Percentiles rank a stretch among this genome's conserved stretches.
Conservation (phyloP, 2,888 invertebrate genomes). For the Ochropacha duplaris region DNA sequence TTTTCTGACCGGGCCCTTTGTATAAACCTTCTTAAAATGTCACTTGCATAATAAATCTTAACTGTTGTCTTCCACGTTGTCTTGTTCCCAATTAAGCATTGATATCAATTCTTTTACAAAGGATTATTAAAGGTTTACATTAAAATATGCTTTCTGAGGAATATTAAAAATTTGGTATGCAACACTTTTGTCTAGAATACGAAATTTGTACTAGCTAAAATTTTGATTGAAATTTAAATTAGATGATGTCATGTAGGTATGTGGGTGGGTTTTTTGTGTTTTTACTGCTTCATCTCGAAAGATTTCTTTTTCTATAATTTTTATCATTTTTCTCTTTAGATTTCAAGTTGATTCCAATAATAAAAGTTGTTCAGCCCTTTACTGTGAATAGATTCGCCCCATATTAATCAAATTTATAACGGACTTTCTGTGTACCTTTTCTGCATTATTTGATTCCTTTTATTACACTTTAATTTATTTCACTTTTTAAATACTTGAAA, state of each 20-base stretch:
- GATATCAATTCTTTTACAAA: not conserved
- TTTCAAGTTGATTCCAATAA: no score
- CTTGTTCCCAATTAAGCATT: not conserved
- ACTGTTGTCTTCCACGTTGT: slow-evolving; percentile 1
- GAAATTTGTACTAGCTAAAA: not conserved
- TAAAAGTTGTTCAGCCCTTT: no score
- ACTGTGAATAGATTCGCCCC: no score
- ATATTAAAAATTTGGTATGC: not conserved
- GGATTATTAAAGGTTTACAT: not conserved
- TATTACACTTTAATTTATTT: no score
- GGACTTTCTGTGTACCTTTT: no score
- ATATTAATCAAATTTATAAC: no score
- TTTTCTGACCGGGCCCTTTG: slow-evolving; percentile 44
- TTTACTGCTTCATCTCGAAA: no score
- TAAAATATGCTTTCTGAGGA: no score
- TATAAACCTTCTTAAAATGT: slow-evolving; percentile 23
- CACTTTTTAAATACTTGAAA: not conserved
- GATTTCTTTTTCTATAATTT: no score
- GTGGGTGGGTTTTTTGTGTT: not conserved
- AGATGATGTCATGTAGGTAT: slow-evolving; percentile 14
- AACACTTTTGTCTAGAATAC: not conserved
- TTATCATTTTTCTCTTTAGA: no score
- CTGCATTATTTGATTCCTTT: no score
- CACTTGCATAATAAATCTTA: slow-evolving; percentile 7
- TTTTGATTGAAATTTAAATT: slow-evolving; percentile 8